Evolutionary conservation across 1,140 invertebrate species (phyloP), one percentile per base, ranked within the genome.

Genomic region (Telenomus remus): DNA sequence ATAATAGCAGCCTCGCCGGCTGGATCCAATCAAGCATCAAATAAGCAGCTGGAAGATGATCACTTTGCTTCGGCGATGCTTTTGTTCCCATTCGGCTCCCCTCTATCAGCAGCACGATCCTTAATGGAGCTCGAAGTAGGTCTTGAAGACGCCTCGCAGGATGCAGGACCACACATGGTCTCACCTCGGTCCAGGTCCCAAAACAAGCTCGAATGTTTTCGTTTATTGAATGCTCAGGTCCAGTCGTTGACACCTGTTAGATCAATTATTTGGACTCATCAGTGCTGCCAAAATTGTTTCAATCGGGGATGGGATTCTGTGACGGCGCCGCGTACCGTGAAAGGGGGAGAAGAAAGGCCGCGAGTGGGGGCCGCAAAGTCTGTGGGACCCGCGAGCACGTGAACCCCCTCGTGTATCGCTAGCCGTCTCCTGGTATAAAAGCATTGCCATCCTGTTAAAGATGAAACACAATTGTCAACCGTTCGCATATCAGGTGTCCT

Each of bases 381-480:
- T 73, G 56, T 55, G 71, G 69, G 54, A 80, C 77, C 77, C 59
- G 76, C 77, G 80, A 76, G 64, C 70, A 76, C 80, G 81, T 76
- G 79, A 81, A 80, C 79, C 83, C 82, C 84, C 84, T 82, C 80
- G 85, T 86, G 79, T 79, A 80, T 70, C 60, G 79, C 63, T 35
- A 74, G 70, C 75, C 82, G 84, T 81, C 84, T 82, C 80, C 66
- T 78, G 85, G 84, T 87, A 87, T 88, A 87, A 87, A 88, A 88
- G 87, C 87, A 87, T 87, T 86, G 85, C 84, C 79, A 87, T 84
- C 79, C 79, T 86, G 83, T 86, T 88, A 86, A 86, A 86, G 84
- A 85, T 85, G 84, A 85, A 86, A 86, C 85, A 87, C 81, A 88
- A 85, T 85, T 83, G 83, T 80, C 79, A 79, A 82, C 76, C 78